Base-by-base conservation (phyloP, 2,113 vertebrate genomes). In the Aldabrachelys gigantea region DNA sequence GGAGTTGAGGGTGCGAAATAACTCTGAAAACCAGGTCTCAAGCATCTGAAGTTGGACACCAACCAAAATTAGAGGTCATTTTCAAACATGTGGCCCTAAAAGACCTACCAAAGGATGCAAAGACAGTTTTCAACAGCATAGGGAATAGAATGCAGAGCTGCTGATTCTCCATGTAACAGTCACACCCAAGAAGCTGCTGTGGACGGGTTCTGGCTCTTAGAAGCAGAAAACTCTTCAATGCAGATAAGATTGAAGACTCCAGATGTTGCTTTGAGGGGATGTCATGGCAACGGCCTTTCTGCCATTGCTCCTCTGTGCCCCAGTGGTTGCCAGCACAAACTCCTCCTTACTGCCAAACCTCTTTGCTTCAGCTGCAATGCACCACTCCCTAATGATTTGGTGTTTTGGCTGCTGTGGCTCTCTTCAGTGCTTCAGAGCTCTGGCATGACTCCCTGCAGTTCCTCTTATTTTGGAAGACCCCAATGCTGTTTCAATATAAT, bases 251-350 rank as follows among this genome's bases (percentile, higher is more conserved):
- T 52, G 88, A 89, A 65, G 54, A 89, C 16, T 89, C 92, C 76
- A 96, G 82, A 92, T 79, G 79, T 97, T 96, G 94, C 62, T 80
- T 35, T 84, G 82, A 91, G 85, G 80, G 96, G 94, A 95, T 2
- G 10, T 80, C 94, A 90, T 88, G 78, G 80, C 56, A 96, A 97
- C 88, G 94, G 38, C 6, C 59, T 94, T 54, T 88, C 85, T 87
- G 84, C 85, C 91, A 96, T 75, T 93, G 27, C 31, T 93, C 35
- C 82, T 90, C 78, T 27, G 27, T 83, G 84, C 56, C 83, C 82
- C 69, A 95, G 86, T 22, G 27, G 2, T 80, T 96, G 92, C 92
- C 92, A 91, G 87, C 47, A 85, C 21, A 52, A 92, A 49, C 31
- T 90, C 75, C 57, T 91, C 65, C 47, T 27, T 97, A 83, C 56